Percentiles rank a stretch among this genome's conserved stretches.
These are phyloP conservation scores for Furcifer pardalis DNA, from an alignment of 2,797 vertebrate species.

Conservation along the genomic window DNA sequence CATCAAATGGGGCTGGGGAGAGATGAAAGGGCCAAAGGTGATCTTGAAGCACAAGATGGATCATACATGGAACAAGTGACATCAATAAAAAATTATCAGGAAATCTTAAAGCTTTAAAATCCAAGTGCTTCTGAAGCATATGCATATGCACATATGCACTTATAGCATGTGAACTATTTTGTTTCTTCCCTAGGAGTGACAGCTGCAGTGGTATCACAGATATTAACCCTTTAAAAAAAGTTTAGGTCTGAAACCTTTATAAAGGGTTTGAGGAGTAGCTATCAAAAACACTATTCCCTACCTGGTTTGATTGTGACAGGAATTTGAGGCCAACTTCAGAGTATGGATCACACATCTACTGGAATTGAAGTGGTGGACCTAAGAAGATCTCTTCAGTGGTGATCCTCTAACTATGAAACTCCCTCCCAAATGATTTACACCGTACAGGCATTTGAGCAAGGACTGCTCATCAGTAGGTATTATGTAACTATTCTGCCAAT, in stretches of 20 bases:
- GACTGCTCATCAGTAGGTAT: not conserved
- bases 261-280: not conserved
- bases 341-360: too few species aligned
- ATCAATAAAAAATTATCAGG: not conserved
- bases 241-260: too few species aligned
- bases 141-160: not conserved
- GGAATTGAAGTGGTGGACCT: not conserved
- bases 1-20: too few species aligned
- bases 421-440: not conserved
- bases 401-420: not conserved
- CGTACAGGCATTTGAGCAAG: not conserved
- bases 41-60: not conserved
- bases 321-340: not conserved
- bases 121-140: constrained; percentile 4
- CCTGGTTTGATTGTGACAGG: not conserved
- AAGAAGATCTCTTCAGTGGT: not conserved
- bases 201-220: not conserved
- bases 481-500: not conserved
- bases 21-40: not conserved
- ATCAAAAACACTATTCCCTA: not conserved
- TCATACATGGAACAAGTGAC: not conserved
- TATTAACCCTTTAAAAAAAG: not conserved
- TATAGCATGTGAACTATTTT: not conserved
- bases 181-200: not conserved
- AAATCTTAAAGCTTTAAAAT: not conserved